Evolutionary conservation across 2,888 invertebrate species (phyloP).

Genomic region (Eupeodes latifasciatus): DNA sequence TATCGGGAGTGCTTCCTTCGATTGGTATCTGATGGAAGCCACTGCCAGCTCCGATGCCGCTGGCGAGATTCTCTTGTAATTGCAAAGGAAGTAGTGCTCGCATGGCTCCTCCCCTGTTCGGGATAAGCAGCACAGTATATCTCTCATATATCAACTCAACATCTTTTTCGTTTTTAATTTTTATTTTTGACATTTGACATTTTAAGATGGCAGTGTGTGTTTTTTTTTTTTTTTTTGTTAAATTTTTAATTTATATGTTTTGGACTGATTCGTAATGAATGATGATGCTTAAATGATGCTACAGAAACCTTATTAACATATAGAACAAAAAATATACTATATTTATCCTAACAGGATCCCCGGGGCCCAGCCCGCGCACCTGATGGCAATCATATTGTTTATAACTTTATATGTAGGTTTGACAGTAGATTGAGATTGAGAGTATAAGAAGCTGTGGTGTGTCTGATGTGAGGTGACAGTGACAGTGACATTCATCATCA

Average conservation of each 20-base stretch:
- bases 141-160: slow-evolving; percentile 76
- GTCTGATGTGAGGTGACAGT: background rate
- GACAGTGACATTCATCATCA: slow-evolving; percentile 15
- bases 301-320: slow-evolving; percentile 65
- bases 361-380: slow-evolving; percentile 43
- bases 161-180: slow-evolving; percentile 65
- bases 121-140: slow-evolving; percentile 78
- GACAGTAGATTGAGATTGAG: slow-evolving; percentile 21
- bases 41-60: slow-evolving; percentile 78
- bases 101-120: slow-evolving; percentile 84
- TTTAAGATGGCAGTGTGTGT: slow-evolving; percentile 66
- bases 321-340: slow-evolving; percentile 22
- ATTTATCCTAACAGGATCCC: slow-evolving; percentile 51
- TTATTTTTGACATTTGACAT: slow-evolving; percentile 47
- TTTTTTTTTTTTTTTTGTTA: slow-evolving; percentile 29
- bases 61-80: slow-evolving; percentile 83
- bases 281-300: slow-evolving; percentile 64
- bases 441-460: slow-evolving; percentile 26
- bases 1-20: slow-evolving; percentile 80
- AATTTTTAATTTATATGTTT: slow-evolving; percentile 36
- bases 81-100: slow-evolving; percentile 88
- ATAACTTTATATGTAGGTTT: slow-evolving; percentile 15
- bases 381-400: slow-evolving; percentile 56
- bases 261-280: slow-evolving; percentile 54
- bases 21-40: slow-evolving; percentile 80